Base-by-base conservation (phyloP, 2,888 invertebrate genomes). In the Resseliella maxima region DNA sequence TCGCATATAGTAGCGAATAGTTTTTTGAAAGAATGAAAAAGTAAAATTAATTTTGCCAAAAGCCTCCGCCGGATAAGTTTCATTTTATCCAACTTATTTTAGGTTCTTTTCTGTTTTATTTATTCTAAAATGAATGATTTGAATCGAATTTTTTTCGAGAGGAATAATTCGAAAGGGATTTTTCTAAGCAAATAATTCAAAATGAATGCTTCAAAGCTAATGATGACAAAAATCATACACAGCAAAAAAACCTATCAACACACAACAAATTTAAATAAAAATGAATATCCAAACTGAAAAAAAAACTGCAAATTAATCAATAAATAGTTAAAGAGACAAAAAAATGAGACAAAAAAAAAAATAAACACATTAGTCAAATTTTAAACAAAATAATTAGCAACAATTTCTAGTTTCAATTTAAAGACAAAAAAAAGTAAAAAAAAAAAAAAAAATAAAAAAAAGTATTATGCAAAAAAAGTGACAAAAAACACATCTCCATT, bases 331-430 rank as follows among this genome's bases (percentile, higher is more conserved):
- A 59, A 59, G 24, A 24, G n/a, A n/a, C 5, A 31, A 31, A 18
- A 31, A 72, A 72, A 35, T 15, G 72, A 35, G 72, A 72, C 12
- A 72, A 72, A 35, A 31, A 72, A 72, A 72, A 18, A 50, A 50
- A n/a, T n/a, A n/a, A n/a, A n/a, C n/a, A n/a, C 72, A 72, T 72
- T 72, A 72, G 72, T 72, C 72, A 72, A 72, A 72, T 72, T 72
- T 72, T 72, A 72, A 72, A n/a, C n/a, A n/a, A 41, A 59, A 72
- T 72, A 31, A 72, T 72, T 72, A 72, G 72, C 72, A 72, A 72
- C 31, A 72, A 72, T 72, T 72, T 72, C 72, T 72, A 72, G 72
- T 72, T 72, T 72, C 72, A 72, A 72, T 72, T 72, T 72, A 72
- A 72, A 31, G 27, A 72, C 6, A 72, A 72, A 0, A 72, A 72